These are phyloP conservation scores for Endotricha flammealis DNA, from an alignment of 2,888 invertebrate species.

Conservation along the genomic window DNA sequence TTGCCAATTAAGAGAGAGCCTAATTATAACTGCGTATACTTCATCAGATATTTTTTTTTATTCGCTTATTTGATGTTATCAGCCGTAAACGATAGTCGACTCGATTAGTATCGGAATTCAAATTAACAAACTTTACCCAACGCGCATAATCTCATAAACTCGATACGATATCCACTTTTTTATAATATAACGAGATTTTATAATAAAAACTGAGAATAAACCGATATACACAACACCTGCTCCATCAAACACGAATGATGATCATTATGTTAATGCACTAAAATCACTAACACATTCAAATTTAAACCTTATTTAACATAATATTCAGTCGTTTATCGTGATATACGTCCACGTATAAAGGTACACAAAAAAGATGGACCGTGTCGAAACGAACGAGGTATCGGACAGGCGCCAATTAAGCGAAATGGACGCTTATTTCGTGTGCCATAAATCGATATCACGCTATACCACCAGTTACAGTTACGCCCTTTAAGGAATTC, in stretches of 20 bases:
- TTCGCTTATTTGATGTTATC: conserved; percentile 16
- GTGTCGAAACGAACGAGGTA: conserved; percentile 62
- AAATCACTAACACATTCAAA: conserved; percentile 43
- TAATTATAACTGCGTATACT: conserved; percentile 25
- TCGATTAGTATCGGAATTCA: conserved; percentile 31
- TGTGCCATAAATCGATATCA: conserved; percentile 70
- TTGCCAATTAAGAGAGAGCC: conserved; percentile 21
- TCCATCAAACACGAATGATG: conserved; percentile 67
- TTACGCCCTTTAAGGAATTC: conserved; percentile 70
- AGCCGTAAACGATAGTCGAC: conserved; percentile 21
- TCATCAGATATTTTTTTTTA: conserved; percentile 22
- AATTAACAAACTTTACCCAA: conserved; percentile 45
- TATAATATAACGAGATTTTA: conserved; percentile 70
- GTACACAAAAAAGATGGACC: conserved; percentile 46
- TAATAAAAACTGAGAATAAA: conserved; percentile 73
- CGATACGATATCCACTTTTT: conserved; percentile 45
- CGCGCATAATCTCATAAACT: conserved; percentile 57
- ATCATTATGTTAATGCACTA: conserved; percentile 72
- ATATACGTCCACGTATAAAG: conserved; percentile 31
- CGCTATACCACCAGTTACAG: conserved; percentile 51
- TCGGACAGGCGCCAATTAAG: conserved; percentile 66
- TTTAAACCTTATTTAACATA: conserved; percentile 40
- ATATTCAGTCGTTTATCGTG: conserved; percentile 45
- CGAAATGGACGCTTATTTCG: conserved; percentile 71
- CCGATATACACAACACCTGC: conserved; percentile 73